Conservation (phyloP, 2,797 vertebrate species). For the Chelon auratus region DNA sequence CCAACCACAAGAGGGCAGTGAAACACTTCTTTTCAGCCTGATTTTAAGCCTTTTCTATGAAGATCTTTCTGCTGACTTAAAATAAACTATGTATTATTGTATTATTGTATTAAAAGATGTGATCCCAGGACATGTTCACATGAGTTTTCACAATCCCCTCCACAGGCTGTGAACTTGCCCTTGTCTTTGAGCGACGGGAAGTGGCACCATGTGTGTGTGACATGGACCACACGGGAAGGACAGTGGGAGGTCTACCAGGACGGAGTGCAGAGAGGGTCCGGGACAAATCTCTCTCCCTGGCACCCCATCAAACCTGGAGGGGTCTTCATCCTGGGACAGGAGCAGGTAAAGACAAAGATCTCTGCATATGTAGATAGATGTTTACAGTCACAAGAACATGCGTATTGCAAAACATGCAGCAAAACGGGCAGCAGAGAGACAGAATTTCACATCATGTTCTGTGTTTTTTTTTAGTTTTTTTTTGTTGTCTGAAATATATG, state of each 20-base stretch:
- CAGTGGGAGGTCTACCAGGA: constrained; percentile 87
- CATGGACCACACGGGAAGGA: constrained; percentile 88
- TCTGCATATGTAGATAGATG: neutral
- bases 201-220: constrained; percentile 91
- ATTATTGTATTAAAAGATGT: no score
- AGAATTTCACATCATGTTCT: no score
- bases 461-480: no score
- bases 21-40: neutral
- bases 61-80: no score
- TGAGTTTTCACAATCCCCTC: neutral
- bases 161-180: constrained; percentile 83
- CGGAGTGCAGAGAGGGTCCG: constrained; percentile 80
- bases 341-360: constrained; percentile 82
- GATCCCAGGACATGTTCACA: neutral
- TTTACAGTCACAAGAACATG: no score
- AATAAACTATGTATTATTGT: no score
- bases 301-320: constrained; percentile 89
- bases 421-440: no score
- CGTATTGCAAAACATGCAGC: no score
- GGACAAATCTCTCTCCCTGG: constrained; percentile 84
- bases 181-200: constrained; percentile 84
- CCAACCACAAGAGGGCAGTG: neutral
- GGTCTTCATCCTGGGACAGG: constrained; percentile 89
- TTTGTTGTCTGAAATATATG: no score
- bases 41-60: no score